Conservation (phyloP, 2,888 invertebrate species). For the Cephus pulcher region DNA sequence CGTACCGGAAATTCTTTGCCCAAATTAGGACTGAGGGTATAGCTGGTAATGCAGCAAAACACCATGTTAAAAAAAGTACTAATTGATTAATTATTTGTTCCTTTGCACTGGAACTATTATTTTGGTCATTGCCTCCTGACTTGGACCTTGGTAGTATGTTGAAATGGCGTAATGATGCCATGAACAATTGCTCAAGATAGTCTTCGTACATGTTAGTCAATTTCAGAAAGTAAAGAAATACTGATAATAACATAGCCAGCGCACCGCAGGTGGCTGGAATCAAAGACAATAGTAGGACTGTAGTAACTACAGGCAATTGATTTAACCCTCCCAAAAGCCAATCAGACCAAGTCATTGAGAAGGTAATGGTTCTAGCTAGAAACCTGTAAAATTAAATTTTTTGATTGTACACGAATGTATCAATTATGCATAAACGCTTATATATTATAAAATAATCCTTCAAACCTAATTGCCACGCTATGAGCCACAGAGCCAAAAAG, state of each 20-base stretch:
- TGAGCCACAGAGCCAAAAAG: constrained; percentile 79
- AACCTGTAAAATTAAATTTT: constrained; percentile 56
- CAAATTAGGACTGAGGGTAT: constrained; percentile 81
- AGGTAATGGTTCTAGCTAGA: constrained; percentile 67
- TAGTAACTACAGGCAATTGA: constrained; percentile 77
- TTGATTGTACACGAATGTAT: background rate
- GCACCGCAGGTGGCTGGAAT: constrained; percentile 80
- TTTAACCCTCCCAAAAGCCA: constrained; percentile 76
- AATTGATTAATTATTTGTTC: constrained; percentile 77
- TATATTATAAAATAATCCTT: background rate
- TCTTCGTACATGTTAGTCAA: constrained; percentile 82
- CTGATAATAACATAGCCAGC: constrained; percentile 70
- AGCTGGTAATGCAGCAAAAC: constrained; percentile 75
- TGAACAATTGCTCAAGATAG: constrained; percentile 75
- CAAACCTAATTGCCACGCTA: constrained; percentile 74
- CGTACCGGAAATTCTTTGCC: constrained; percentile 83
- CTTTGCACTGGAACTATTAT: constrained; percentile 33
- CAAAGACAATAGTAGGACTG: constrained; percentile 73
- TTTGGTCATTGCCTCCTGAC: constrained; percentile 18
- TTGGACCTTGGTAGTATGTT: constrained; percentile 58
- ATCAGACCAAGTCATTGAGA: constrained; percentile 70
- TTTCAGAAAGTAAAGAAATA: constrained; percentile 67
- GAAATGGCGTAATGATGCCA: constrained; percentile 66
- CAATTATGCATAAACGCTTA: background rate
- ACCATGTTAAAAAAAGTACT: constrained; percentile 77